phyloP scores from a whole-genome alignment of 2,888 invertebrate species.

The Mylabris sibirica region DNA sequence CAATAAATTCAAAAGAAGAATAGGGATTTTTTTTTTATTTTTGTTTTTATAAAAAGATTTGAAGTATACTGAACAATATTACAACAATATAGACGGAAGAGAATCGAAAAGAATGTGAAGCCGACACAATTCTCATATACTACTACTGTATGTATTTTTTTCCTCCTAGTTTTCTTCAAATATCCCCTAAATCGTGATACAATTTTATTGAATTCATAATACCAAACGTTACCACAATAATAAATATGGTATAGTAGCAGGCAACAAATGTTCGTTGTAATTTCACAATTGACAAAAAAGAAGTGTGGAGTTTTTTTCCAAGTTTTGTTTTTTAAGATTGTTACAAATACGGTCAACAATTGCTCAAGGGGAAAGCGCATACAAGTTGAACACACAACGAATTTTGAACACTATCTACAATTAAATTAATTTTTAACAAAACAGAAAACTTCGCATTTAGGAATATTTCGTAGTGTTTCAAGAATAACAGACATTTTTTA shows the following conservation, averaged over 20 bases:
- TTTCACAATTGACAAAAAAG: background rate
- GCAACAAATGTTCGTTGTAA: background rate
- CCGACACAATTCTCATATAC: background rate
- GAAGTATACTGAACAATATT: background rate
- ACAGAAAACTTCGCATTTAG: too few relatives aligned
- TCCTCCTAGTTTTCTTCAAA: background rate
- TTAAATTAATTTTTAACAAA: too few relatives aligned
- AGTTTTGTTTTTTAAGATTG: background rate
- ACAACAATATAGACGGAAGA: background rate
- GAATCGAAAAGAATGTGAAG: background rate
- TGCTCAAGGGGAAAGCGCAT: too few relatives aligned
- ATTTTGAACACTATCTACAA: too few relatives aligned
- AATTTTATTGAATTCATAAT: constrained; percentile 1
- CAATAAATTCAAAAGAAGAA: background rate
- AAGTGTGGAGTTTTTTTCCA: background rate
- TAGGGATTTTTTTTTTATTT: background rate
- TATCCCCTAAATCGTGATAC: background rate
- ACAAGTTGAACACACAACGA: too few relatives aligned
- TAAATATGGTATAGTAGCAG: background rate
- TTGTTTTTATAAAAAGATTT: background rate
- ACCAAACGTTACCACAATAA: background rate
- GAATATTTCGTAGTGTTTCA: too few relatives aligned
- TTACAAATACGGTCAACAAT: too few relatives aligned
- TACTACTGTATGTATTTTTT: background rate
- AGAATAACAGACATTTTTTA: too few relatives aligned